Conservation (phyloP, 2,888 invertebrate species). For the Trilocha varians region DNA sequence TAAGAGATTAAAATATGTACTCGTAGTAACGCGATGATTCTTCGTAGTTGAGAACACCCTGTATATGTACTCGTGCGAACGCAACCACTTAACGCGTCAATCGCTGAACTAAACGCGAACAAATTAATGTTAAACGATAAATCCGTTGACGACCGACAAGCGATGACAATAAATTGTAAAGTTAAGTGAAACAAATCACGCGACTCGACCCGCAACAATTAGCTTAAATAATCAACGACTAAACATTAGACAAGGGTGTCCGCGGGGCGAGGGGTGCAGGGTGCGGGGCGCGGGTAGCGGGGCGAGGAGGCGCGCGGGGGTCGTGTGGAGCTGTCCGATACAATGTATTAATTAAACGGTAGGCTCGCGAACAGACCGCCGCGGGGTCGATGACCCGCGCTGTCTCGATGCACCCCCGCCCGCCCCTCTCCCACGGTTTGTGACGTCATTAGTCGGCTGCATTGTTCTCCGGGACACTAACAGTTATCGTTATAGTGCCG, state of each 20-base stretch:
- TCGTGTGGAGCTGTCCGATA: background rate
- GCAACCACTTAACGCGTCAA: too few relatives aligned
- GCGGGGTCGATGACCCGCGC: background rate
- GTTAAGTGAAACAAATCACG: background rate
- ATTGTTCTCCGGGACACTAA: background rate
- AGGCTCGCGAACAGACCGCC: background rate
- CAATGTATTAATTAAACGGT: background rate
- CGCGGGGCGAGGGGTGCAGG: slow-evolving; percentile 1
- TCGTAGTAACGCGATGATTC: too few relatives aligned
- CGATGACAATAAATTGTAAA: background rate
- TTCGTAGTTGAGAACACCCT: too few relatives aligned
- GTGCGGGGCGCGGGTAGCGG: slow-evolving; percentile 2
- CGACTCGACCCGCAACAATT: background rate
- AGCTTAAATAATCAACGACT: background rate
- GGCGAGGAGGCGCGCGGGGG: background rate
- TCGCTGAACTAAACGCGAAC: too few relatives aligned
- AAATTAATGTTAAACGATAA: background rate
- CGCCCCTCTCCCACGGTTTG: background rate
- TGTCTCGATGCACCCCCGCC: background rate
- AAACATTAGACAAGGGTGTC: background rate
- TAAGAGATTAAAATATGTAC: too few relatives aligned
- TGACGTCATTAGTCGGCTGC: background rate
- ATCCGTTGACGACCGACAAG: background rate
- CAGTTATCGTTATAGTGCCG: background rate
- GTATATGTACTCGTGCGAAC: too few relatives aligned